phyloP scores from a whole-genome alignment of 2,888 invertebrate species.

The Volucella bombylans region DNA sequence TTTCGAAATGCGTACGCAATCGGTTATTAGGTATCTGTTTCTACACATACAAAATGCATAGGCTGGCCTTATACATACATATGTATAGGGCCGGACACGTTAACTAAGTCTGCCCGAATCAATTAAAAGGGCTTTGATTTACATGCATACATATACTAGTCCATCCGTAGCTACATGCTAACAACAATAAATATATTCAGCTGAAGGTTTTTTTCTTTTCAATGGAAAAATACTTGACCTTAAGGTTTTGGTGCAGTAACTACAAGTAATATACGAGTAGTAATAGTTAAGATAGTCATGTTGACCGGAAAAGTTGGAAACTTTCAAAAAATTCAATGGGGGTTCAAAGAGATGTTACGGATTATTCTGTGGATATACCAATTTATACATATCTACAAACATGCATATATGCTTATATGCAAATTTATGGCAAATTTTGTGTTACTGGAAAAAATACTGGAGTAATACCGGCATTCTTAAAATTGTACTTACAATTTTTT shows the following conservation, averaged over 20 bases:
- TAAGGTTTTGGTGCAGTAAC: neutral
- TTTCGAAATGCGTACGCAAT: conserved; percentile 46
- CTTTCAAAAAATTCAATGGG: conserved; percentile 31
- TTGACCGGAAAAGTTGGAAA: conserved; percentile 30
- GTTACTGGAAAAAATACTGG: too few species aligned
- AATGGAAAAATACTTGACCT: conserved; percentile 25
- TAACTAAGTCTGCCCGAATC: conserved; percentile 20
- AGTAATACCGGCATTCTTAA: too few species aligned
- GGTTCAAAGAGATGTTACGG: conserved; percentile 32
- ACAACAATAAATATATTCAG: neutral
- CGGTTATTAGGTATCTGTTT: conserved; percentile 25
- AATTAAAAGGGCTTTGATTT: conserved; percentile 29
- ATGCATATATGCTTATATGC: too few species aligned
- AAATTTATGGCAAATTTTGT: too few species aligned
- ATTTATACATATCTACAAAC: too few species aligned
- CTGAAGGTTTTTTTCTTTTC: neutral
- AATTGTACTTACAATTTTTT: too few species aligned
- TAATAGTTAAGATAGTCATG: neutral
- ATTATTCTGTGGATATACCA: conserved; percentile 1
- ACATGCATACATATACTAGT: neutral
- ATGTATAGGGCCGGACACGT: conserved; percentile 49
- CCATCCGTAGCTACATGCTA: neutral
- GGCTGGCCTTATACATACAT: conserved; percentile 22
- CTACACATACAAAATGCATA: conserved; percentile 18
- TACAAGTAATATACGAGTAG: too few species aligned